Evolutionary conservation across 1,140 invertebrate genomes (phyloP), one percentile per base, ranked within the genome.

Genomic region (Calosoma granatense): DNA sequence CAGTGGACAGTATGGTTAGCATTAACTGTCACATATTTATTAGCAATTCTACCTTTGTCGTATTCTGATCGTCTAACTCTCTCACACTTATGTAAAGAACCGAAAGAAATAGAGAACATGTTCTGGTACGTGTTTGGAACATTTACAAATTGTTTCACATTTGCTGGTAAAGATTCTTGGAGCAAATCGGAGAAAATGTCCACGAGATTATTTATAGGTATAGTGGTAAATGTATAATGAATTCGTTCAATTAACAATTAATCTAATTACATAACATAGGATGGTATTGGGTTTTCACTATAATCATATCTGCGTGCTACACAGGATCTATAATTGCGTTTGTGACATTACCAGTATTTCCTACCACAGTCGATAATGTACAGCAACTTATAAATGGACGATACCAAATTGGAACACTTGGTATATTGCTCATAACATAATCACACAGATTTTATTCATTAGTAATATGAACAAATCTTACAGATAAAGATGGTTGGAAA

Each of bases 121-220:
- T 86, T 85, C 66, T 86, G 84, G 84, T 87, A 86, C 66, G 84
- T 89, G 15, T 89, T 88, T 61, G 86, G 86, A 9, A 88, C 86
- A 39, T 89, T 88, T 67, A 89, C 87, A 1, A 89, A 88, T 63
- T 82, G 82, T 59, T 87, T 89, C 59, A 82, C 82, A 1, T 86
- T 88, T 63, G 75, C 74, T 30, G 83, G 81, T 2, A 78, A 78
- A 60, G 78, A 82, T 56, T 82, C 84, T 1, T 85, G 84, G 82
- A 78, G 77, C 47, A 81, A 78, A 61, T 79, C 82, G 1, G 77
- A 78, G n/a, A 86, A 84, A 65, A 72, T 77, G 41, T 81, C 85
- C 0, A 86, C 84, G 1, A 76, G 83, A 59, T 56, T 87, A 1
- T 70, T 87, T 2, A 82, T 88, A 58, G 85, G 86, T 83, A 72